Percentiles rank a stretch among this genome's conserved stretches.
These are phyloP conservation scores for Lepus townsendii DNA, from an alignment of 2,797 vertebrate species.

Conservation along the genomic window DNA sequence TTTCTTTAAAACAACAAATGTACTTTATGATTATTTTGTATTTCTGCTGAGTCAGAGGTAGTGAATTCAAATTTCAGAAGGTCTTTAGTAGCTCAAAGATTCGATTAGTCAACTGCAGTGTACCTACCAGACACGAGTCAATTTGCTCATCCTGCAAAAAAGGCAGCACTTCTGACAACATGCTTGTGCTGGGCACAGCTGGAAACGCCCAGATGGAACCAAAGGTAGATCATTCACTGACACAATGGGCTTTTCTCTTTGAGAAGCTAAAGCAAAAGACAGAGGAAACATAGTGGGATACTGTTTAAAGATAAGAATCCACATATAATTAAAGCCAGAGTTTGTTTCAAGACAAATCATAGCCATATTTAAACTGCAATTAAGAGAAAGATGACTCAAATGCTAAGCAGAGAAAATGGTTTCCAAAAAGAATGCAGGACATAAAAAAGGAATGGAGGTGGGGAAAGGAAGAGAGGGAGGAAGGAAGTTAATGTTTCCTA, in stretches of 20 bases:
- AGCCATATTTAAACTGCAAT: background rate
- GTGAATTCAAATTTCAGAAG: background rate
- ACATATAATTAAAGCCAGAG: background rate
- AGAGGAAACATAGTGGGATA: fast-evolving
- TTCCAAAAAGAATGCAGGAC: background rate
- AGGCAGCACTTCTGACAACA: background rate
- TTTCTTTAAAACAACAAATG: background rate
- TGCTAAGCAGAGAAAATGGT: background rate
- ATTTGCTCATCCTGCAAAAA: background rate
- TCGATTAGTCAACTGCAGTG: background rate
- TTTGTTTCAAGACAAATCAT: background rate
- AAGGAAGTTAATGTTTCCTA: background rate
- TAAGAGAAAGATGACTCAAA: background rate
- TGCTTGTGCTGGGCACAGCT: background rate
- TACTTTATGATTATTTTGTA: background rate
- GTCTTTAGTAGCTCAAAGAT: background rate
- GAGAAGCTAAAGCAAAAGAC: background rate
- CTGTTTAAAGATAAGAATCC: background rate
- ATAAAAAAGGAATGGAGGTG: background rate
- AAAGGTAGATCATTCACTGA: background rate
- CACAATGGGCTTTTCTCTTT: background rate
- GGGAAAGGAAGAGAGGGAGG: background rate
- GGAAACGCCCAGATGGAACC: background rate
- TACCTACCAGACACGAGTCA: no score
- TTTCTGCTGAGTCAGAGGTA: background rate